Base-by-base conservation (phyloP, 1,140 invertebrate genomes). In the Zaprionus africanus region DNA sequence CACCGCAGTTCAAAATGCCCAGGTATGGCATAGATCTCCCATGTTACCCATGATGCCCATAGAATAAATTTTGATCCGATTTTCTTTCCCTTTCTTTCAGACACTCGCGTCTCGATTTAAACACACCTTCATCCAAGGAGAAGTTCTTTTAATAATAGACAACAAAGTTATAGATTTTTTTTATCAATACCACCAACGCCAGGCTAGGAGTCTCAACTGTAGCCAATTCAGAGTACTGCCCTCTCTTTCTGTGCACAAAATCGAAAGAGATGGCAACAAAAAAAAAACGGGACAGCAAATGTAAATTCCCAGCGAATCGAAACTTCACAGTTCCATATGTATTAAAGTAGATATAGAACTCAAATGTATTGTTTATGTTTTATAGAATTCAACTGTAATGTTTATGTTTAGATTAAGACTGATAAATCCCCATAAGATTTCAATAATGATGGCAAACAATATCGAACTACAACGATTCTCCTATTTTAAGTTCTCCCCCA, bases 81-180 rank as follows among this genome's bases (percentile, higher is more conserved):
- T 5, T 6, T 49, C 12, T 28, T 11, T 34, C 67, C 57, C 43
- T 7, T 13, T 26, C 63, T 83, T 76, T 5, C 75, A 90, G 85
- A n/a, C 73, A 81, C 36, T 79, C 85, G 0, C 54, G 34, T 49
- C 19, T 88, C 4, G 28, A 53, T 1, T 80, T 91, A 13, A 63
- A 78, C 46, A 87, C 83, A 13, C 79, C 80, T 1, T 80, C 80
- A 11, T 62, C 83, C 1, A 84, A 80, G 38, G 65, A 83, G 24
- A 91, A 92, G 62, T 92, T 92, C 72, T 79, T 92, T 76, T 82
- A 17, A 75, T 34, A 34, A 34, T 9, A 34, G 2, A 11, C 31
- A 0, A 34, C 11, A 0, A 34, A 34, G 9, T 11, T 31, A 11
- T 31, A 31, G 9, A 31, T 31, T 4, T 31, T 34, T 34, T 34